phyloP scores from a whole-genome alignment of 23 tunicate genomes.

The Ciona savignyi region DNA sequence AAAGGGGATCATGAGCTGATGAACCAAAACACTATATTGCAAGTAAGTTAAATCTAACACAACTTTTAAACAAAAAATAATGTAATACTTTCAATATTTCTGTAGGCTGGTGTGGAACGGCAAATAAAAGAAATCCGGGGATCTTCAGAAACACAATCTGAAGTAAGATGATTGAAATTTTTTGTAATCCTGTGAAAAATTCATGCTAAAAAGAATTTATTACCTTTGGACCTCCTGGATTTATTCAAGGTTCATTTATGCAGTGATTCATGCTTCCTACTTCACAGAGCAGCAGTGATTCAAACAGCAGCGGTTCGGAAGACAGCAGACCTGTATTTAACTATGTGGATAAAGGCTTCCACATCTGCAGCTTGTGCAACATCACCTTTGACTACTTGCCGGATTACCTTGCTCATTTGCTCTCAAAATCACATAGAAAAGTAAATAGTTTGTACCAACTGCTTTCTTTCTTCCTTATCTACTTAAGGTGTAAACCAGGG shows the following conservation, averaged over 20 bases:
- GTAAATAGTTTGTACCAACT: slow-evolving; percentile 27
- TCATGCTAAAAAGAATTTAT: too few species aligned
- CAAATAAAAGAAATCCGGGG: slow-evolving; percentile 52
- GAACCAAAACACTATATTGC: slow-evolving; percentile 36
- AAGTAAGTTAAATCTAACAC: slow-evolving; percentile 17
- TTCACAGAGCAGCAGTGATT: slow-evolving; percentile 6
- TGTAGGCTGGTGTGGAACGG: slow-evolving; percentile 59
- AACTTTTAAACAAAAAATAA: neutral
- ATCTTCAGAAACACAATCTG: slow-evolving; percentile 28
- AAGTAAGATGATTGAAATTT: slow-evolving; percentile 1
- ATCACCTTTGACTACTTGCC: slow-evolving; percentile 8
- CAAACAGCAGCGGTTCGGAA: slow-evolving; percentile 4
- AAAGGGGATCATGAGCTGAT: slow-evolving; percentile 39
- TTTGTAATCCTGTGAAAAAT: too few species aligned
- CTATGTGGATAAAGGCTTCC: slow-evolving; percentile 62
- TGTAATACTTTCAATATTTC: neutral
- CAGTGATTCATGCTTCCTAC: too few species aligned
- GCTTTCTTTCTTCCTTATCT: too few species aligned
- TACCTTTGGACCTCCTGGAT: too few species aligned
- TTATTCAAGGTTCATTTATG: too few species aligned
- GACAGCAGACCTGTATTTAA: slow-evolving; percentile 2
- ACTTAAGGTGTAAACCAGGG: too few species aligned
- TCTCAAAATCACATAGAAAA: slow-evolving; percentile 59
- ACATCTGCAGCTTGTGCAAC: slow-evolving; percentile 40
- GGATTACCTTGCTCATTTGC: slow-evolving; percentile 47